Evolutionary conservation across 2,797 vertebrate species (phyloP).

Genomic region (Sebastes kiyomatsui): DNA sequence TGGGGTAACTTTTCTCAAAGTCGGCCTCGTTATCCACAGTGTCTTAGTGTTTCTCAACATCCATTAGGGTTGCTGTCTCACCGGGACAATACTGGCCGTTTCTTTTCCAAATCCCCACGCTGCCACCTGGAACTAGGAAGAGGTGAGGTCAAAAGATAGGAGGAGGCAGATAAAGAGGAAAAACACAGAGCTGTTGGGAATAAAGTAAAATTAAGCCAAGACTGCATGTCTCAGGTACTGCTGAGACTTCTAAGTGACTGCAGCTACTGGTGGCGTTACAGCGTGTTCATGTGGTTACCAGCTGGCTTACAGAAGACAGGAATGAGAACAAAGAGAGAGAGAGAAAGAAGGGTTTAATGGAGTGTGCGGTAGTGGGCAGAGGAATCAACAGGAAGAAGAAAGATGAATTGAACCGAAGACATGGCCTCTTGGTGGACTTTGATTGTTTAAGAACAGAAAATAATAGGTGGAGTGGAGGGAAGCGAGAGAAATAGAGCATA

Average conservation of each 20-base stretch:
- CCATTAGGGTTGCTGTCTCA: conserved; percentile 30
- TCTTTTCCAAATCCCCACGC: conserved; percentile 40
- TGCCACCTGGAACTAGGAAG: conserved; percentile 33
- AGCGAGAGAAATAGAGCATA: conserved; percentile 16
- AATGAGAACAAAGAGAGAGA: conserved; percentile 11
- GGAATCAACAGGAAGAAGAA: conserved; percentile 20
- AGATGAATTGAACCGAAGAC: conserved; percentile 13
- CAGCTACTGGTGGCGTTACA: conserved; percentile 26
- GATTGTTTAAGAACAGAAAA: conserved; percentile 36
- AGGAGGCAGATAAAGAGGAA: conserved; percentile 16
- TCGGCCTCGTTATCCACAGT: conserved; percentile 8
- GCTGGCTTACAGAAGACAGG: conserved; percentile 32
- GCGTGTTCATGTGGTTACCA: conserved; percentile 34
- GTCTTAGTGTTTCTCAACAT: conserved; percentile 19
- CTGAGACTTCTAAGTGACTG: conserved; percentile 26
- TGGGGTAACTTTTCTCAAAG: conserved; percentile 24
- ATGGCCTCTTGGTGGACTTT: conserved; percentile 9
- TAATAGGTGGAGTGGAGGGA: conserved; percentile 7
- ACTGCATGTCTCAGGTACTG: conserved; percentile 20
- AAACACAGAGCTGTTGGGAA: conserved; percentile 4
- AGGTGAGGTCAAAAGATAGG: conserved; percentile 34
- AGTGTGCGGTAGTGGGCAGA: neutral
- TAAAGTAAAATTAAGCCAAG: conserved; percentile 12
- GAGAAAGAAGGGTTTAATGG: neutral
- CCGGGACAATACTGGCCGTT: conserved; percentile 18